Evolutionary conservation across 2,888 invertebrate genomes (phyloP).

Genomic region (Strigamia transsilvanica): DNA sequence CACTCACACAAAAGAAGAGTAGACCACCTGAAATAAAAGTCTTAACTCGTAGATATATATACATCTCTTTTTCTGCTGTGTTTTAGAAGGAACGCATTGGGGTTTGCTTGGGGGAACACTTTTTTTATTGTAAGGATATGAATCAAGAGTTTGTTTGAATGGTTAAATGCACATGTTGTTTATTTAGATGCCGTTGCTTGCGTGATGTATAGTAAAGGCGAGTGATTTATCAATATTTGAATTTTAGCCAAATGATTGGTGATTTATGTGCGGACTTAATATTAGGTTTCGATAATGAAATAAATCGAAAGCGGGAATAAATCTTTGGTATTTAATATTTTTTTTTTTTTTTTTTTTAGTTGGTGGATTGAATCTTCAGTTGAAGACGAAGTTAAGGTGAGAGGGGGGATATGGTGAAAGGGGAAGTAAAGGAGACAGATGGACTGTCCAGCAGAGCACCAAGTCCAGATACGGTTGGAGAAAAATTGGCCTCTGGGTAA

Average conservation of each 20-base stretch:
- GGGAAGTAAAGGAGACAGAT: slow-evolving; percentile 42
- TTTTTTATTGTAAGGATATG: too few species aligned
- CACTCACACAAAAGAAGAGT: slow-evolving; percentile 48
- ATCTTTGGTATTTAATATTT: neutral
- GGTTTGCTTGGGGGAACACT: too few species aligned
- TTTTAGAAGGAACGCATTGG: neutral
- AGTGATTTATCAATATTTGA: too few species aligned
- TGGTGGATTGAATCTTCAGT: neutral
- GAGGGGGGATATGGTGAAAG: neutral
- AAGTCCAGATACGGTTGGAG: slow-evolving; percentile 45
- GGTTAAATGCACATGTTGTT: too few species aligned
- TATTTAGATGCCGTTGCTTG: too few species aligned
- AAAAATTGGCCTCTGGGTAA: slow-evolving; percentile 49
- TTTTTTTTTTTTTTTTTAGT: neutral
- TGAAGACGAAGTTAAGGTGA: slow-evolving; percentile 7
- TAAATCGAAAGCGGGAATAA: too few species aligned
- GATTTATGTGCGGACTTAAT: too few species aligned
- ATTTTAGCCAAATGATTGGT: too few species aligned
- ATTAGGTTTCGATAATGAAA: too few species aligned
- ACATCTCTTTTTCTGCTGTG: slow-evolving; percentile 10
- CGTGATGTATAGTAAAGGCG: too few species aligned
- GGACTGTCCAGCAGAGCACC: slow-evolving; percentile 34
- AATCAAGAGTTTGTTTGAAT: too few species aligned
- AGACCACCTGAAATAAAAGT: slow-evolving; percentile 36
- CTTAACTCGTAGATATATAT: neutral